Base-by-base conservation (phyloP, 2,113 vertebrate species). In the Spheniscus mendiculus region DNA sequence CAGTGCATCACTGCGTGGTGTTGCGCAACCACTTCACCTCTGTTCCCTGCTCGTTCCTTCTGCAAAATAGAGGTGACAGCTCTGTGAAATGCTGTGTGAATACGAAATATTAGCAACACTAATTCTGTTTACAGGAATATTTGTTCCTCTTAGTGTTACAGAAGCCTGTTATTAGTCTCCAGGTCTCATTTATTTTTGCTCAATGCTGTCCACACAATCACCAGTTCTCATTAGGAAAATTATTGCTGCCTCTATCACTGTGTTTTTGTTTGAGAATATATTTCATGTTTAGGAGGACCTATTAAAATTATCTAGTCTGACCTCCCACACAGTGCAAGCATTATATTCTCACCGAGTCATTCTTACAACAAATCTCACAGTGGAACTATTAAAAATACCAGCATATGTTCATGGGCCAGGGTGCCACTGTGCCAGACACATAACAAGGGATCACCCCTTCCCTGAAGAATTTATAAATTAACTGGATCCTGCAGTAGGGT, bases 301-400 rank as follows among this genome's bases (percentile, higher is more conserved):
- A 87, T 97, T 96, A 91, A 96, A 96, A 93, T 93, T 91, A 96
- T 96, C 77, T 82, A 77, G 55, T 86, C 67, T 95, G 88, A 95
- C 95, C 90, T 93, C 80, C 84, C 50, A n/a, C 81, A 77, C 63
- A 85, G 81, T 70, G 66, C 11, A 88, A 84, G 78, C 50, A 61
- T 87, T 83, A 78, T 90, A 82, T 77, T 96, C 73, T 85, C 78
- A 66, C 84, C 2, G 3, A 93, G 73, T 58, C 61, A 34, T 70
- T 76, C 81, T 89, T 82, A 79, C 34, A 83, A 29, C 56, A 90
- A 81, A 42, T 81, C 83, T 93, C 77, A 79, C 30, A 25, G 42
- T 38, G n/a, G 53, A 97, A 32, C 53, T 93, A 63, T 79, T 85
- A 79, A 92, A 96, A 95, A 95, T 84, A 72, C 8, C 29, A 85